A percentile compares a stretch with the other conserved stretches of the same genome.
phyloP scores from a whole-genome alignment of 2,888 invertebrate genomes.

The Melitaea athalia region DNA sequence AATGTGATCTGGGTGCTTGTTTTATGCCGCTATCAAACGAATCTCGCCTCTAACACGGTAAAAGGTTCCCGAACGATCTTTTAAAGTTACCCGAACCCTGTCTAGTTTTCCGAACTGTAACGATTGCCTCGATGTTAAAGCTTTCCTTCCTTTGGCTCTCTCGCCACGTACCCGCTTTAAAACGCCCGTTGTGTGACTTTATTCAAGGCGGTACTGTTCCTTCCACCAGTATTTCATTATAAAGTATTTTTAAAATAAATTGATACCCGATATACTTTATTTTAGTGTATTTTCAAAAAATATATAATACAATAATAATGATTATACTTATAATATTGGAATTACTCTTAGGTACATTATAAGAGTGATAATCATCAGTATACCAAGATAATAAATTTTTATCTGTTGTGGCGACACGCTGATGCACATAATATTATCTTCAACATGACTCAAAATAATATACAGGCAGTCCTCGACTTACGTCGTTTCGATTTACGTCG shows the following conservation, averaged over 20 bases:
- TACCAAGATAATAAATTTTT: no score
- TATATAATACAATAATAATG: no score
- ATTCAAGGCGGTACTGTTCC: constrained; percentile 38
- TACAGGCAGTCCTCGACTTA: no score
- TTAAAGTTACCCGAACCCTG: constrained; percentile 39
- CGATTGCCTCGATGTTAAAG: constrained; percentile 35
- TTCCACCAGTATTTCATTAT: constrained; percentile 37
- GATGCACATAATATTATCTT: no score
- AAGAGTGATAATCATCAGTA: no score
- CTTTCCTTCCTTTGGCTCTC: constrained; percentile 30
- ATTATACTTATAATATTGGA: no score
- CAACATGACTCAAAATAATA: no score
- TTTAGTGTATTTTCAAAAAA: background rate
- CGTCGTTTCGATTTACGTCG: no score
- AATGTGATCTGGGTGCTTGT: constrained; percentile 26
- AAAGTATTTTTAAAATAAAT: constrained; percentile 21
- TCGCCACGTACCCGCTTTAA: constrained; percentile 47
- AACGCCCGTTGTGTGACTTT: constrained; percentile 48
- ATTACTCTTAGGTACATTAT: no score
- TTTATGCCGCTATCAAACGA: constrained; percentile 31
- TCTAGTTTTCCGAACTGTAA: constrained; percentile 37
- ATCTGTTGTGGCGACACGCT: no score
- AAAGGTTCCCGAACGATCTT: constrained; percentile 40
- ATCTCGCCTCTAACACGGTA: constrained; percentile 27
- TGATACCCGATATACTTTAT: constrained; percentile 7